These are phyloP conservation scores for Poliocrania exsul DNA, from an alignment of 2,797 vertebrate genomes.

Conservation along the genomic window DNA sequence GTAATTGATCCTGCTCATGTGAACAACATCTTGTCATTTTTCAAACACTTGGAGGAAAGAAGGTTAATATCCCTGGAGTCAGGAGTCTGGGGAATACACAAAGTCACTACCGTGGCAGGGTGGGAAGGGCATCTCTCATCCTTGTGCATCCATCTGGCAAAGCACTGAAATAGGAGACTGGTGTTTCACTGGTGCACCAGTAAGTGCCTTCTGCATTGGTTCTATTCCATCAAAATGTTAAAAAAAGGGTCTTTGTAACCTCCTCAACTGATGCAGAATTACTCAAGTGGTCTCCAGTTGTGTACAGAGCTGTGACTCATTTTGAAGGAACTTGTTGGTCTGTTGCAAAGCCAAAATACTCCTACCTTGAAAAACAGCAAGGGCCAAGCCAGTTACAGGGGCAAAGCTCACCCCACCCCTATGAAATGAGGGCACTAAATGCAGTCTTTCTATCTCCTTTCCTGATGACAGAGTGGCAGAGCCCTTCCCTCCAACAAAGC, in stretches of 20 bases:
- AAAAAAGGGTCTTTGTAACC: neutral
- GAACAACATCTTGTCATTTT: conserved; percentile 26
- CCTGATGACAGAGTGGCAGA: neutral
- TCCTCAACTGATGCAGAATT: neutral
- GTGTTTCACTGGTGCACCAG: neutral
- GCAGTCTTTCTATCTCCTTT: fast-evolving
- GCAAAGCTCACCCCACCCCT: neutral
- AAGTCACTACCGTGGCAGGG: neutral
- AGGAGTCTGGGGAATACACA: neutral
- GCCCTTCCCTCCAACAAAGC: neutral
- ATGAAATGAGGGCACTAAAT: fast-evolving
- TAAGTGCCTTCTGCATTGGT: neutral
- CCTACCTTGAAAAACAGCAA: neutral
- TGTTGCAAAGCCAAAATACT: neutral
- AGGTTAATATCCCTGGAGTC: conserved; percentile 11
- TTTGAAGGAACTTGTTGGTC: neutral
- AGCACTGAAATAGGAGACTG: neutral
- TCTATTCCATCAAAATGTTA: neutral
- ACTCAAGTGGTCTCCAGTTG: neutral
- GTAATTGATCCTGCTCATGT: conserved; percentile 54
- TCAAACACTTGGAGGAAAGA: neutral
- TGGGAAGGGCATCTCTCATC: neutral
- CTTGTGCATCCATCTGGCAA: neutral
- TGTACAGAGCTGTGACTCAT: neutral
- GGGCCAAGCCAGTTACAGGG: neutral